Evolutionary conservation across 2,113 vertebrate species (phyloP), one percentile per base, ranked within the genome.

Genomic region (Mugil cephalus): DNA sequence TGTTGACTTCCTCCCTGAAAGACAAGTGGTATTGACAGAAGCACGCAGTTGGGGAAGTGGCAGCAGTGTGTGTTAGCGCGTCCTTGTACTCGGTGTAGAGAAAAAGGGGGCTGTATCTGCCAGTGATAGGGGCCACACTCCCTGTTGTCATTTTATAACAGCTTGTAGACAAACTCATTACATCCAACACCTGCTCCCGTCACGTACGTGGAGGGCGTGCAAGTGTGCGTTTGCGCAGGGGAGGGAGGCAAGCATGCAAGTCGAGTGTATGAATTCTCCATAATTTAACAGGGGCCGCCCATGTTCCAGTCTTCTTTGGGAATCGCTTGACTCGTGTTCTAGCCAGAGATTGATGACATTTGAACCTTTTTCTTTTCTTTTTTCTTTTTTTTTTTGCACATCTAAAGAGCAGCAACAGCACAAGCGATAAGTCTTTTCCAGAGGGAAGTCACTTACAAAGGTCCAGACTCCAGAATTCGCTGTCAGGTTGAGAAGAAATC

Each of bases 91-190:
- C 35, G 35, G 17, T 5, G 34, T 46, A 19, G 53, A n/a, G 40
- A 68, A 55, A 60, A 72, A 34, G 24, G 51, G 24, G 66, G 45
- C 40, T 83, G 43, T 83, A 59, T 82, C 59, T 79, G 72, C 52
- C 75, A 73, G 18, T 72, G 78, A 81, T 80, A 77, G 81, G 72
- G 51, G 74, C 82, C 66, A 60, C 74, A 87, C 84, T 84, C 83
- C 80, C 66, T 76, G 78, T 86, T 90, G 89, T 83, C 85, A 85
- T 84, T 87, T 87, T 80, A 59, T 74, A 87, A 81, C 84, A 88
- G 81, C 86, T 83, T 89, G 85, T 87, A 86, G 63, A 85, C 81
- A 88, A 84, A 89, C 85, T 90, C 85, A 90, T 91, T 88, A 85
- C 69, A 60, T 70, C 79, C 67, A 83, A 80, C 89, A 89, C 87